These are phyloP conservation scores for Lophotis ruficrista DNA, from an alignment of 2,113 vertebrate genomes.

Conservation along the genomic window DNA sequence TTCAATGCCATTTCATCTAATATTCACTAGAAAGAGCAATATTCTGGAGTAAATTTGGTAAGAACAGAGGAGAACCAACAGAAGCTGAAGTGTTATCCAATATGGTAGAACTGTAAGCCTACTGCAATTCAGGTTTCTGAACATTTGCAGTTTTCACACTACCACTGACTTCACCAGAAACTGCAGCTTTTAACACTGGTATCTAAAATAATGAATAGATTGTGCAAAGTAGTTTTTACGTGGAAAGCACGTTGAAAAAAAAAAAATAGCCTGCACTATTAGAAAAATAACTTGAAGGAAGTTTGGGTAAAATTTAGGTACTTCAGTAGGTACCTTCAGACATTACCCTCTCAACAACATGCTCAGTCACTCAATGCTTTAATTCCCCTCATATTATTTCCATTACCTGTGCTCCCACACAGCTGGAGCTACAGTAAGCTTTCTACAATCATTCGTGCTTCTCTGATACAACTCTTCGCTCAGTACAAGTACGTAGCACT, in stretches of 20 bases:
- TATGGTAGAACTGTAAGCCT: neutral
- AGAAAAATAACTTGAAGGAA: neutral
- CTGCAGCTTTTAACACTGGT: neutral
- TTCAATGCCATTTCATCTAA: neutral
- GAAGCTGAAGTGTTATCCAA: neutral
- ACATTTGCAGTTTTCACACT: neutral
- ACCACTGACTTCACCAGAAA: neutral
- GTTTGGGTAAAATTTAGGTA: neutral
- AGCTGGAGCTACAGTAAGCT: neutral
- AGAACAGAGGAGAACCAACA: neutral
- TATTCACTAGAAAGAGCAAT: neutral
- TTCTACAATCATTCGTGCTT: neutral
- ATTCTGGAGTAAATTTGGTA: neutral
- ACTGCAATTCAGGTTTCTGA: neutral
- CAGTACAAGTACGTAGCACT: accelerated
- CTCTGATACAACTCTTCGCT: neutral
- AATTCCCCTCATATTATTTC: neutral
- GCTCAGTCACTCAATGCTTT: neutral
- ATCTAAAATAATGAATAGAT: neutral
- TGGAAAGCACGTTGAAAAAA: neutral
- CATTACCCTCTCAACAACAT: neutral
- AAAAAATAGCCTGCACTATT: neutral
- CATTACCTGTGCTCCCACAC: too few relatives aligned
- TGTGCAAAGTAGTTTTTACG: neutral
- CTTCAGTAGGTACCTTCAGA: neutral